phyloP scores from a whole-genome alignment of 2,797 vertebrate species.

The Hydrolagus colliei region DNA sequence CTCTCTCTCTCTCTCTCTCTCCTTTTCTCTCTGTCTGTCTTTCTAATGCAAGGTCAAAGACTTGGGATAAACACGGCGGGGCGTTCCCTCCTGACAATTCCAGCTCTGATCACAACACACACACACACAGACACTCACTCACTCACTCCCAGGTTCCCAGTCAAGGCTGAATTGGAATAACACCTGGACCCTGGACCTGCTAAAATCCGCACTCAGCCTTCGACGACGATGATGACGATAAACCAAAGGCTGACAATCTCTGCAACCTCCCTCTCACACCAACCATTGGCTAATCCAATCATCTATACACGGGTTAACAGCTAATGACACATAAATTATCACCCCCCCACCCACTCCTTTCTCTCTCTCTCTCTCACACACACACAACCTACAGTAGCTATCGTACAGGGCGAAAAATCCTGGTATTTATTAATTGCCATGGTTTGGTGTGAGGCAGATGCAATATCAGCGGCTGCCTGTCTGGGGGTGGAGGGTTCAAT shows the following conservation, averaged over 20 bases:
- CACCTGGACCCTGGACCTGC: no score
- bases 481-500: not conserved
- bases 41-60: constrained; percentile 7
- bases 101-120: constrained; percentile 7
- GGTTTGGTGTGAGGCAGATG: not conserved
- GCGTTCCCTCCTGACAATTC: constrained; percentile 7
- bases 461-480: not conserved
- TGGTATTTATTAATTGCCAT: not conserved
- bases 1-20: not conserved
- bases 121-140: no score
- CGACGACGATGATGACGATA: no score
- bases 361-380: not conserved
- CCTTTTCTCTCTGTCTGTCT: not conserved
- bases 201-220: no score
- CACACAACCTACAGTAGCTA: not conserved
- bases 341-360: no score
- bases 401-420: not conserved
- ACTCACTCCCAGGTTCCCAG: not conserved
- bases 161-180: not conserved
- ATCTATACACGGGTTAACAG: no score
- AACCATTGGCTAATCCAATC: not conserved
- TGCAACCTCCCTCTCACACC: no score
- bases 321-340: no score
- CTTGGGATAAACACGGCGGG: not conserved
- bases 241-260: no score